Base-by-base conservation (phyloP, 1,140 invertebrate species). In the Ostrea denselamellosa region DNA sequence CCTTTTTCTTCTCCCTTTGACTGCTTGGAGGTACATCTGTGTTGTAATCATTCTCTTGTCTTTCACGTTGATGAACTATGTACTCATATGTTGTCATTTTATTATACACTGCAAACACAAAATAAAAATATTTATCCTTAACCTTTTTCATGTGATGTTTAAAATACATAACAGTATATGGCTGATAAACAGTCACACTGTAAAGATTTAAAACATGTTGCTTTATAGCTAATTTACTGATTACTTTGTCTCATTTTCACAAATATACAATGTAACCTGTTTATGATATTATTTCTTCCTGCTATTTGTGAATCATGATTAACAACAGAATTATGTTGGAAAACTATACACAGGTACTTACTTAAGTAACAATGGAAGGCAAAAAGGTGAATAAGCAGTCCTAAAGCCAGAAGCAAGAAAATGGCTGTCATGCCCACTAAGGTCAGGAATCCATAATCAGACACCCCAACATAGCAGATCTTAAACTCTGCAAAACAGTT, bases 321-420 rank as follows among this genome's bases (percentile, higher is more conserved):
- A 44, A 44, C 34, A 44, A 5, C 34, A 44, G 34, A 44, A 44
- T 44, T 2, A 44, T 44, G 25, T 28, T 81, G 19, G 4, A 3
- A 9, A 54, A 83, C 81, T 1, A 53, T n/a, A 83, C 19, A 44
- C 34, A n/a, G n/a, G n/a, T 56, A 94, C 94, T 94, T 92, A 95
- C 95, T 94, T 56, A 95, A 91, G 88, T 94, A 95, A 25, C 94
- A 85, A 90, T 95, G 94, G 87, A 94, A 95, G 34, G 90, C 97
- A 93, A 97, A 97, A 34, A 99, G 95, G 95, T 99, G 98, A 25
- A 98, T 95, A 12, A 99, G 95, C 28, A 98, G 95, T 28, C 96
- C 96, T 0, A 97, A 96, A 5, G 97, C 97, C 10, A 98, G 96
- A 8, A 97, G 95, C 0, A 97, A 97, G 25, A 98, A 94, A 12